phyloP scores from a whole-genome alignment of 2,888 invertebrate genomes.

The Sinohyriopsis cumingii region DNA sequence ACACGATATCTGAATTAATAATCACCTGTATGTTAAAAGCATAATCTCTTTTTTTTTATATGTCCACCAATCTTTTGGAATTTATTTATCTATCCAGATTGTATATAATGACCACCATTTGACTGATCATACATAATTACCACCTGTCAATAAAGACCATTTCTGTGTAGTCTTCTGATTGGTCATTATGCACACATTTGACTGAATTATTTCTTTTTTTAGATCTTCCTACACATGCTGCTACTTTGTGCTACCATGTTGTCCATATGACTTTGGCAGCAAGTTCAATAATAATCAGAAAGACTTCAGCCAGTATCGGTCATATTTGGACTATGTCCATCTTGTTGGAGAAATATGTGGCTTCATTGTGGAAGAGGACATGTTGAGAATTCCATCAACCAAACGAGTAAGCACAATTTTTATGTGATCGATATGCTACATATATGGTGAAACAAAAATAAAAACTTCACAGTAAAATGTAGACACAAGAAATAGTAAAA shows the following conservation, averaged over 20 bases:
- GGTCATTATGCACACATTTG: too few relatives aligned
- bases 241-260: conserved; percentile 95
- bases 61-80: too few relatives aligned
- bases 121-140: too few relatives aligned
- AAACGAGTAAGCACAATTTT: conserved; percentile 79
- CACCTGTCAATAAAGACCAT: too few relatives aligned
- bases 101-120: too few relatives aligned
- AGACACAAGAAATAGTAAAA: too few relatives aligned
- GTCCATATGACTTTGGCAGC: conserved; percentile 91
- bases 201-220: conserved; percentile 9
- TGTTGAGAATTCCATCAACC: conserved; percentile 95
- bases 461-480: neutral
- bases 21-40: too few relatives aligned
- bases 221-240: conserved; percentile 79
- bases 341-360: conserved; percentile 81
- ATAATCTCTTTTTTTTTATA: too few relatives aligned
- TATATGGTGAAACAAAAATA: neutral
- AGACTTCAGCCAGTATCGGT: conserved; percentile 80
- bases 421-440: neutral
- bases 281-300: conserved; percentile 80
- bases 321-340: conserved; percentile 73
- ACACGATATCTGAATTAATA: too few relatives aligned
- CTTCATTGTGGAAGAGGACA: conserved; percentile 84
- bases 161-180: too few relatives aligned
- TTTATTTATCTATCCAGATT: too few relatives aligned